Percentiles rank a stretch among this genome's conserved stretches.
Conservation (phyloP, 1,140 invertebrate genomes). For the Lerema accius region DNA sequence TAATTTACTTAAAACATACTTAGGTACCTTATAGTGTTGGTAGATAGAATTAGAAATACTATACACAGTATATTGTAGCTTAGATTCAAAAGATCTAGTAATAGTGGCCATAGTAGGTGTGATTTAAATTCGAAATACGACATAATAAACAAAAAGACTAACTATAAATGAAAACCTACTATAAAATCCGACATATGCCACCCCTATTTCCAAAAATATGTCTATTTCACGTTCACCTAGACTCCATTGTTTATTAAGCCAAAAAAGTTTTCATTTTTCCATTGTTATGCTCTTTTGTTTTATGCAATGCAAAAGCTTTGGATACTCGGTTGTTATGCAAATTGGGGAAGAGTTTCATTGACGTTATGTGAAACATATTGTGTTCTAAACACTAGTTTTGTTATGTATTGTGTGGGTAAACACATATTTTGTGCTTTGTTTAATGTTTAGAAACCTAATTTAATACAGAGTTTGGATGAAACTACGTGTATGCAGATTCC, state of each 20-base stretch:
- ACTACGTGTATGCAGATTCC: too few relatives aligned
- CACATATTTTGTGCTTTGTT: constrained; percentile 27
- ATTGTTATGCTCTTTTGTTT: constrained; percentile 78
- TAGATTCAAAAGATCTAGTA: too few relatives aligned
- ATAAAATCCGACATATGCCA: constrained; percentile 38
- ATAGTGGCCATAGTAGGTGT: too few relatives aligned
- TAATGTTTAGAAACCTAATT: constrained; percentile 6
- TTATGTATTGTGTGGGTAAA: constrained; percentile 31
- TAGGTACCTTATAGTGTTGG: too few relatives aligned
- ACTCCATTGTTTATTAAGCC: constrained; percentile 72
- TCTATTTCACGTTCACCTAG: constrained; percentile 74
- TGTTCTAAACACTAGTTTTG: constrained; percentile 42
- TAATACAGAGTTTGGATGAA: not conserved
- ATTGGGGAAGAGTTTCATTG: constrained; percentile 64
- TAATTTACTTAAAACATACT: too few relatives aligned
- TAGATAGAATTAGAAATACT: too few relatives aligned
- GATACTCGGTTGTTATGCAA: constrained; percentile 65
- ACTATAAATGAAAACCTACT: too few relatives aligned
- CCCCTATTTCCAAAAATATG: constrained; percentile 64
- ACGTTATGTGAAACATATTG: constrained; percentile 52
- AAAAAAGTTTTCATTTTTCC: constrained; percentile 73
- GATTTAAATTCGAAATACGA: too few relatives aligned
- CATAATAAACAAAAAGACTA: too few relatives aligned
- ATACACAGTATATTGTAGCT: too few relatives aligned
- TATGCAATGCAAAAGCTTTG: constrained; percentile 71